A percentile compares a stretch with the other conserved stretches of the same genome.
These are phyloP conservation scores for Oryzias javanicus DNA, from an alignment of 2,113 vertebrate genomes.

Conservation along the genomic window DNA sequence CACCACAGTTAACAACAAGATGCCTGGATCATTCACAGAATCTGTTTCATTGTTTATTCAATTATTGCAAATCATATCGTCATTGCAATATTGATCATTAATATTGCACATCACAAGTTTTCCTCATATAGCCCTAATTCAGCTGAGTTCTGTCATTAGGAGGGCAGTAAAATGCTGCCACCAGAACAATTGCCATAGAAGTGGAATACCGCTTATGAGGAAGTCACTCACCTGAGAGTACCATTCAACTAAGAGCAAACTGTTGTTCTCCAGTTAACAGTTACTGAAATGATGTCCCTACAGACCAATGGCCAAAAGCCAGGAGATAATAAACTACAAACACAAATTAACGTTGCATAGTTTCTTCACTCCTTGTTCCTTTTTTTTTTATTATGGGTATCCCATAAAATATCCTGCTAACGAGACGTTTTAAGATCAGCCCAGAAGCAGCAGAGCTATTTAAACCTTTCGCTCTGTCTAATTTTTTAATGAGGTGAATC, in stretches of 20 bases:
- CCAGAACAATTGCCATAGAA: no score
- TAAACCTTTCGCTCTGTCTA: constrained; percentile 50
- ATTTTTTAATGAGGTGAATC: constrained; percentile 55
- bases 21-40: no score
- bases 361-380: constrained; percentile 20
- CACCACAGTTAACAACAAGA: no score
- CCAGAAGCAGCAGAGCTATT: constrained; percentile 38
- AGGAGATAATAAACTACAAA: constrained; percentile 39
- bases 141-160: no score
- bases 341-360: constrained; percentile 20
- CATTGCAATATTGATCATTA: no score
- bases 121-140: no score
- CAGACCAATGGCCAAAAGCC: constrained; percentile 21
- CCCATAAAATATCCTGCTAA: constrained; percentile 47
- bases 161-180: no score
- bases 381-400: constrained; percentile 28
- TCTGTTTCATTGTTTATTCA: no score
- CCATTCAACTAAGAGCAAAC: constrained; percentile 12
- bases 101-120: no score
- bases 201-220: no score
- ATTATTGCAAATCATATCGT: no score
- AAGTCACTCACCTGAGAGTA: background rate
- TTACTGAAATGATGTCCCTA: constrained; percentile 18
- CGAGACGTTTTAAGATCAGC: constrained; percentile 36
- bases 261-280: constrained; percentile 12